phyloP scores from a whole-genome alignment of 2,113 vertebrate species.

The Leucopsar rothschildi region DNA sequence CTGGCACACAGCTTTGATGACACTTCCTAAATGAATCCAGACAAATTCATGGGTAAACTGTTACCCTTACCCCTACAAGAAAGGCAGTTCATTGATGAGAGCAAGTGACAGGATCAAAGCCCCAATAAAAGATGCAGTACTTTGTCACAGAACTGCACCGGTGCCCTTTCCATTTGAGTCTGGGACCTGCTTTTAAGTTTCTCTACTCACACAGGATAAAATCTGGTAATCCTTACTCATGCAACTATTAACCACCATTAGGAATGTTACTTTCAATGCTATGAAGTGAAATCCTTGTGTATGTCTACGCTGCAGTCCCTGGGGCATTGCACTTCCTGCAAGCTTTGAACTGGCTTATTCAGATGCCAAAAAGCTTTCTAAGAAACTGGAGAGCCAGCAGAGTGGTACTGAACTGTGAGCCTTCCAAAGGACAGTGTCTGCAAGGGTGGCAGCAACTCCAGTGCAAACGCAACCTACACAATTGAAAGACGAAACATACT shows the following conservation, averaged over 20 bases:
- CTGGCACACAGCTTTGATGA: slow-evolving; percentile 12
- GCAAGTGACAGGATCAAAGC: not conserved
- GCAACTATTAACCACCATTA: not conserved
- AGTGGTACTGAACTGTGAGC: not conserved
- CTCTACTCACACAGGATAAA: not conserved
- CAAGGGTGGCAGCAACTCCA: not conserved
- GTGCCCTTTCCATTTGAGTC: fast-evolving
- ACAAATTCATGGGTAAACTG: not conserved
- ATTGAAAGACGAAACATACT: not conserved
- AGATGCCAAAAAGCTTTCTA: slow-evolving; percentile 8
- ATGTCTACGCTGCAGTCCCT: not conserved
- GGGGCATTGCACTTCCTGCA: not conserved
- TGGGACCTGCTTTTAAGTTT: not conserved
- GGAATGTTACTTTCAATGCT: not conserved
- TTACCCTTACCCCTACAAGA: not conserved
- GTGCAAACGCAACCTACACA: not conserved
- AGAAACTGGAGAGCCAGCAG: not conserved
- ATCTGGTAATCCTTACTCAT: not conserved
- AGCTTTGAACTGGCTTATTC: not conserved
- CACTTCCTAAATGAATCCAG: slow-evolving; percentile 7
- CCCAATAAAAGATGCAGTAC: not conserved
- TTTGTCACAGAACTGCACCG: not conserved
- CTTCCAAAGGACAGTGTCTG: not conserved
- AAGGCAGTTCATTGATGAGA: not conserved
- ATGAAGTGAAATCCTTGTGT: not conserved